Evolutionary conservation across 2,797 vertebrate species (phyloP).

Genomic region (Rhynchonycteris naso): DNA sequence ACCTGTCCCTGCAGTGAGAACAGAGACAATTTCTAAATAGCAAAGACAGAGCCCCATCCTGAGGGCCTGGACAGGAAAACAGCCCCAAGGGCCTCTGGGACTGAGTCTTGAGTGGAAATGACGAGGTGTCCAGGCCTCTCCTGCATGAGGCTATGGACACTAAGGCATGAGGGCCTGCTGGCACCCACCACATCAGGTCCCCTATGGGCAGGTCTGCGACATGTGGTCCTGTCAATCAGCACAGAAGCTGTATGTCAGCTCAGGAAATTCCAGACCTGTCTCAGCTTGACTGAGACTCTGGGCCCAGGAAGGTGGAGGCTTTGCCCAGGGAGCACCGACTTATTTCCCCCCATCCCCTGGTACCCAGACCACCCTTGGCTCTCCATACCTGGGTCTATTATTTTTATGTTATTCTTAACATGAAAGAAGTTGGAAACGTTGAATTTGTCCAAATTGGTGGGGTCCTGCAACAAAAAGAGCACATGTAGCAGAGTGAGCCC

Average conservation of each 20-base stretch:
- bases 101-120: not conserved
- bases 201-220: not conserved
- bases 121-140: not conserved
- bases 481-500: not conserved
- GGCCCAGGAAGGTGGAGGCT: accelerated
- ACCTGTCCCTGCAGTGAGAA: not conserved
- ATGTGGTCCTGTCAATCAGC: not conserved
- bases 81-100: not conserved
- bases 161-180: not conserved
- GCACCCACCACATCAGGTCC: not conserved
- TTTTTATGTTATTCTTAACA: slow-evolving; percentile 96
- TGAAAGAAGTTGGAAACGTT: slow-evolving; percentile 97
- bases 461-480: slow-evolving; percentile 89
- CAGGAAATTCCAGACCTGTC: not conserved
- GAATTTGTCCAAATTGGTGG: slow-evolving; percentile 98
- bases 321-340: not conserved
- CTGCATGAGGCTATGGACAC: not conserved
- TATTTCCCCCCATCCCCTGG: not conserved
- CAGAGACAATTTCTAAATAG: not conserved
- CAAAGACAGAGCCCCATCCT: not conserved
- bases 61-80: not conserved
- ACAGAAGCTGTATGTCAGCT: accelerated
- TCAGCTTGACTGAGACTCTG: too few species aligned
- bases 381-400: slow-evolving; percentile 92
- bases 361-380: not conserved